Conservation (phyloP, 2,888 invertebrate species). For the Tetanocera ferruginea region DNA sequence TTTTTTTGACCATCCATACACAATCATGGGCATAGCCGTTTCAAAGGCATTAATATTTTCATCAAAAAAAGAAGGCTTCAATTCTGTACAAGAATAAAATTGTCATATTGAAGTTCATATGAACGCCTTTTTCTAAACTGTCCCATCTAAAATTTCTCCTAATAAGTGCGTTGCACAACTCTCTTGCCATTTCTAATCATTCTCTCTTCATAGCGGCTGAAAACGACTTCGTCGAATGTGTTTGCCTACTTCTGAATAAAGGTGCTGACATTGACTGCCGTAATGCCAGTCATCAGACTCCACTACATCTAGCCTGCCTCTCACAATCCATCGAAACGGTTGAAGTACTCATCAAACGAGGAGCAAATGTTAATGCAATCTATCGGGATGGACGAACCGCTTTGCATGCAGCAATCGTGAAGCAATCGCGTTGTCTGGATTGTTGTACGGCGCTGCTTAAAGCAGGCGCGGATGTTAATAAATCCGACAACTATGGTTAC, state of each 20-base stretch:
- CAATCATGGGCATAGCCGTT: too few relatives aligned
- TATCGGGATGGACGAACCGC: constrained; percentile 85
- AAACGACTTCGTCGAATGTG: constrained; percentile 86
- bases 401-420: constrained; percentile 84
- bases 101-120: too few relatives aligned
- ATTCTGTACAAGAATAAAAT: too few relatives aligned
- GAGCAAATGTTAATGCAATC: constrained; percentile 76
- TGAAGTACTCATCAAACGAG: constrained; percentile 77
- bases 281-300: constrained; percentile 83
- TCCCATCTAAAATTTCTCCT: too few relatives aligned
- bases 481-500: constrained; percentile 85
- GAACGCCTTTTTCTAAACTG: too few relatives aligned
- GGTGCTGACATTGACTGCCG: constrained; percentile 83
- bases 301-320: constrained; percentile 86
- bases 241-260: constrained; percentile 78
- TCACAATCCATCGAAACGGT: constrained; percentile 85
- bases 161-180: too few relatives aligned
- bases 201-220: constrained; percentile 76
- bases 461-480: constrained; percentile 81
- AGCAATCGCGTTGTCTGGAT: constrained; percentile 78
- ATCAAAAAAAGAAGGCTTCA: too few relatives aligned
- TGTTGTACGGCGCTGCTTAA: constrained; percentile 77
- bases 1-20: too few relatives aligned
- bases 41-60: too few relatives aligned
- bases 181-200: too few relatives aligned